These are phyloP conservation scores for Drosophila hamatofila DNA, from an alignment of 2,888 invertebrate genomes.

Conservation along the genomic window DNA sequence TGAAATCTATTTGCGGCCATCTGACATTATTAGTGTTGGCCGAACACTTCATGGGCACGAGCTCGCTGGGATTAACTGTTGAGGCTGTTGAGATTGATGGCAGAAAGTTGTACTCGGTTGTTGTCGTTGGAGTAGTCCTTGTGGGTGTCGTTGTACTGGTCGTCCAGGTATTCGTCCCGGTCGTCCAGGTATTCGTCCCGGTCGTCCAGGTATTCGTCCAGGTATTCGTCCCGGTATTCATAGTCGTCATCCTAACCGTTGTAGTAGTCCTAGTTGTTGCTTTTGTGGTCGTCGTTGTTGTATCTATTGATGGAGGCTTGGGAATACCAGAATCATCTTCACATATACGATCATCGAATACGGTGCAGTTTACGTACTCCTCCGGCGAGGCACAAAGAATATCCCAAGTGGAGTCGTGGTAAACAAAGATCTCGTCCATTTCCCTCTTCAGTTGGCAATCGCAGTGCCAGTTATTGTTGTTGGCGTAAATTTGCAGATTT, in stretches of 20 bases:
- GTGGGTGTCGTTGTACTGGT: background rate
- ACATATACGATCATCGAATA: constrained; percentile 59
- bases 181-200: too few species aligned
- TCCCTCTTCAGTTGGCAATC: constrained; percentile 63
- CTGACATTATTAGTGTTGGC: constrained; percentile 15
- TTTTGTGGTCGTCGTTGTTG: background rate
- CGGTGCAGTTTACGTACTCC: constrained; percentile 34
- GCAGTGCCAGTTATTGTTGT: constrained; percentile 75
- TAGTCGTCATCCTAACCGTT: too few species aligned
- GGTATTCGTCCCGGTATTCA: too few species aligned
- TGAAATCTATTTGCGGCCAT: constrained; percentile 58
- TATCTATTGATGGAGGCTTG: background rate
- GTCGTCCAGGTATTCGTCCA: too few species aligned
- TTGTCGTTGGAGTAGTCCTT: background rate
- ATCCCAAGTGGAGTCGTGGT: constrained; percentile 13
- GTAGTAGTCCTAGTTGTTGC: too few species aligned
- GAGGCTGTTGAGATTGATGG: constrained; percentile 17
- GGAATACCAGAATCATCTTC: background rate
- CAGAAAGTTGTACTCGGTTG: constrained; percentile 14
- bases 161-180: too few species aligned
- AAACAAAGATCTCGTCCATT: constrained; percentile 54
- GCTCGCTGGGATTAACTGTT: constrained; percentile 25
- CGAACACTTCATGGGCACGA: constrained; percentile 48
- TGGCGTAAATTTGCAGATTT: constrained; percentile 53
- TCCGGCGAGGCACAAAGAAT: constrained; percentile 61